A percentile compares a stretch with the other conserved stretches of the same genome.
Evolutionary conservation across 2,797 vertebrate species (phyloP).

Genomic region (Calcarius lapponicus): DNA sequence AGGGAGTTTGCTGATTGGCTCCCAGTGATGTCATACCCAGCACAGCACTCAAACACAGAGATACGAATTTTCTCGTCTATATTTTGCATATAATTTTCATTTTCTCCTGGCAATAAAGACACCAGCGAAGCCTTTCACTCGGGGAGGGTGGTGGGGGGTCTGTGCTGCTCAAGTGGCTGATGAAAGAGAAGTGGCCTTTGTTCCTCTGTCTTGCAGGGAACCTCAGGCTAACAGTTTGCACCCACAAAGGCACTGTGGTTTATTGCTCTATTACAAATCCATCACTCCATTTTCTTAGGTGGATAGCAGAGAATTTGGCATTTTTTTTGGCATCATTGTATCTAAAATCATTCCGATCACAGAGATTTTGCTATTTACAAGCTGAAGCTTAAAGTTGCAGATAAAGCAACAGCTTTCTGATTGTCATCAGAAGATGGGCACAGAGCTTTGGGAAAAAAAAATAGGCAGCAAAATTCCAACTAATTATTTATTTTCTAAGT

Average conservation of each 20-base stretch:
- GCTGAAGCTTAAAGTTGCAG: not conserved
- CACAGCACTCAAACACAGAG: constrained; percentile 15
- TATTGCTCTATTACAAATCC: not conserved
- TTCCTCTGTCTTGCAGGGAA: constrained; percentile 7
- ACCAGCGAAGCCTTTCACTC: not conserved
- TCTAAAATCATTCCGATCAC: not conserved
- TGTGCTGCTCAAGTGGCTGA: constrained; percentile 7
- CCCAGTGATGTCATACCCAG: constrained; percentile 67
- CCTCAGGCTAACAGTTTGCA: constrained; percentile 27
- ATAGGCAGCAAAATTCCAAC: not conserved
- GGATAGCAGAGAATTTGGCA: not conserved
- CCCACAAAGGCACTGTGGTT: not conserved
- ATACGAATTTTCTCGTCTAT: not conserved
- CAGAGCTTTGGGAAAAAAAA: not conserved
- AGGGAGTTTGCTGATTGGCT: constrained; percentile 66
- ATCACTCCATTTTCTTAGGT: not conserved
- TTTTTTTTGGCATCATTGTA: not conserved
- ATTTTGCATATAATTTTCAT: constrained; percentile 32
- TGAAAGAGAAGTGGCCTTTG: constrained; percentile 44
- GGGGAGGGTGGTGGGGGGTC: not conserved
- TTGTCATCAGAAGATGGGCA: not conserved
- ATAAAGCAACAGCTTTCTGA: not conserved
- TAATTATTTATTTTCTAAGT: not conserved
- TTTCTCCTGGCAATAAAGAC: constrained; percentile 23
- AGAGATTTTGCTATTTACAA: constrained; percentile 7